Evolutionary conservation across 1,140 invertebrate genomes (phyloP).

Genomic region (Papilio machaon): DNA sequence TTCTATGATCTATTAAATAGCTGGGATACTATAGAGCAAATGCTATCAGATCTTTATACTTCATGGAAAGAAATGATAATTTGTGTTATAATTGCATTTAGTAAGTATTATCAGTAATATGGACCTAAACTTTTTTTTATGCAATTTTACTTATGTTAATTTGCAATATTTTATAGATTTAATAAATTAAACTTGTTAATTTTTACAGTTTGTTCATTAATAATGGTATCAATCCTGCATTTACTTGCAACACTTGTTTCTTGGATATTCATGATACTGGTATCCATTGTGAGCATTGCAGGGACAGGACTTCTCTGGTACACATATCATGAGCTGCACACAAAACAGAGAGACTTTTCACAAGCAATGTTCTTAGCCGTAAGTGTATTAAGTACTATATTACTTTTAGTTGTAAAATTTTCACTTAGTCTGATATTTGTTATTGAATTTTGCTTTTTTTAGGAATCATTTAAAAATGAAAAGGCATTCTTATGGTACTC

Average conservation of each 20-base stretch:
- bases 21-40: slow-evolving; percentile 93
- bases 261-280: slow-evolving; percentile 92
- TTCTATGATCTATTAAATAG: slow-evolving; percentile 92
- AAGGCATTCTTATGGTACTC: slow-evolving; percentile 92
- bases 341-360: slow-evolving; percentile 85
- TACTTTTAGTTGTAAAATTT: slow-evolving; percentile 8
- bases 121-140: background rate
- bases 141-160: background rate
- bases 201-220: slow-evolving; percentile 89
- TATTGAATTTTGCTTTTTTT: slow-evolving; percentile 71
- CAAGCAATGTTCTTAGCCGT: slow-evolving; percentile 69
- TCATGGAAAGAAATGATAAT: slow-evolving; percentile 93
- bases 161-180: too few species aligned
- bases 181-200: background rate
- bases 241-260: slow-evolving; percentile 92
- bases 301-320: slow-evolving; percentile 94
- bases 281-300: slow-evolving; percentile 88
- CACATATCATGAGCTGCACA: slow-evolving; percentile 91
- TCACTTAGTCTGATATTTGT: slow-evolving; percentile 19
- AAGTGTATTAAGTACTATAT: slow-evolving; percentile 49
- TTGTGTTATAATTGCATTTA: slow-evolving; percentile 90
- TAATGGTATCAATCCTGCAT: slow-evolving; percentile 92
- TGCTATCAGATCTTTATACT: slow-evolving; percentile 93
- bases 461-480: slow-evolving; percentile 93
- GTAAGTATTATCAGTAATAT: slow-evolving; percentile 82